Conservation (phyloP, 2,888 invertebrate species). For the Fissipunctia ypsillon region DNA sequence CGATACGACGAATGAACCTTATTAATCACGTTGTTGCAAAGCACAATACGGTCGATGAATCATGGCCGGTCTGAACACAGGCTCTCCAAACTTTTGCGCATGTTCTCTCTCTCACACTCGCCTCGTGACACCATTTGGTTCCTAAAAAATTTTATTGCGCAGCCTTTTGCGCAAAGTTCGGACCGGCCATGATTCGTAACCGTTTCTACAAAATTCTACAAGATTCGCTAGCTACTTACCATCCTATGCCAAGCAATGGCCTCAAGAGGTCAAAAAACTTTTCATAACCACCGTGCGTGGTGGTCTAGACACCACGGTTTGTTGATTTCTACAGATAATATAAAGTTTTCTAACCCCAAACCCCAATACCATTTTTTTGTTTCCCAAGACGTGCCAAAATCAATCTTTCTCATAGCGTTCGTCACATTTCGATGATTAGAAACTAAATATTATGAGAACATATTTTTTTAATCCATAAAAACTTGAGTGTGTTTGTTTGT, state of each 20-base stretch:
- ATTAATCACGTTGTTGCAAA: background rate
- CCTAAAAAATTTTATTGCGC: too few species aligned
- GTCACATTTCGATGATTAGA: background rate
- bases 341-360: background rate
- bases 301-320: background rate
- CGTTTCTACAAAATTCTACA: background rate
- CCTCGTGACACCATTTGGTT: too few species aligned
- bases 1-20: background rate
- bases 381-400: background rate
- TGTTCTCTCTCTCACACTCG: too few species aligned
- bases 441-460: background rate
- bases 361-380: background rate
- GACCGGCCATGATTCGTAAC: too few species aligned
- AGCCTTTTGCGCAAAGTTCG: too few species aligned
- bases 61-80: too few species aligned
- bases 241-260: background rate
- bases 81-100: too few species aligned
- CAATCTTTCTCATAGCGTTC: background rate
- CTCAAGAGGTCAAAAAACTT: background rate
- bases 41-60: too few species aligned
- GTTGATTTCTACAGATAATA: background rate
- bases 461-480: background rate
- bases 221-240: background rate
- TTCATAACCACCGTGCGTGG: background rate
- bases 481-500: background rate